Base-by-base conservation (phyloP, 2,888 invertebrate species). In the Drosophila mayaguana region DNA sequence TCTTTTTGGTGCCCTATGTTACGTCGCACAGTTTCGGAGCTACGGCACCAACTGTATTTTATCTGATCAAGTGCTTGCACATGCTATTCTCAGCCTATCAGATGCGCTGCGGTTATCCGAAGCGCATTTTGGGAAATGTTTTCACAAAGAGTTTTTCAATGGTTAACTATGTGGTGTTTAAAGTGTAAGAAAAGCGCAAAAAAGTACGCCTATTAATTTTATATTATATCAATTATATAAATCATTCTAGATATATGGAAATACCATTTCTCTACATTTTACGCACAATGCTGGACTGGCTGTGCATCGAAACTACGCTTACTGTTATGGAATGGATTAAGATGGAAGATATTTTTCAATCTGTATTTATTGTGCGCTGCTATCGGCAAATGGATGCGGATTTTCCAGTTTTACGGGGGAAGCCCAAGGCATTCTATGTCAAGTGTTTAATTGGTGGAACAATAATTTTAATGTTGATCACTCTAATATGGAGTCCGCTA, bases 271-370 rank as follows among this genome's bases (percentile, higher is more conserved):
- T 99, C 54, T 98, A 98, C 93, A 99, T 99, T 93, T 94, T 99
- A 80, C 95, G 99, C 59, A 97, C 98, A 0, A 95, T 99, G 8
- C 98, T 99, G 97, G 99, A 99, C 93, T 99, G 99, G 99, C 98
- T 99, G 90, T 99, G 99, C 98, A 99, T 99, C 0, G 98, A 99
- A 92, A 98, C 99, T 0, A 98, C 98, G 1, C 98, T 99, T 96
- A 97, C 98, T 0, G 94, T 99, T 12, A 97, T 97, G 93, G 98
- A 98, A 92, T 99, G 99, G 98, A 95, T 99, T 80, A 99, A 98
- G 94, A 98, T 99, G 98, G 99, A 99, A 93, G 99, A 99, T 92
- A 98, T 99, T 88, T 99, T 98, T 92, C 97, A 98, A 9, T 97
- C 97, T 91, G 97, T 99, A 71, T 99, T 97, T 53, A 81, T 78